Evolutionary conservation across 2,113 vertebrate genomes (phyloP).

Genomic region (rabbit (Oryctolagus cuniculus)): DNA sequence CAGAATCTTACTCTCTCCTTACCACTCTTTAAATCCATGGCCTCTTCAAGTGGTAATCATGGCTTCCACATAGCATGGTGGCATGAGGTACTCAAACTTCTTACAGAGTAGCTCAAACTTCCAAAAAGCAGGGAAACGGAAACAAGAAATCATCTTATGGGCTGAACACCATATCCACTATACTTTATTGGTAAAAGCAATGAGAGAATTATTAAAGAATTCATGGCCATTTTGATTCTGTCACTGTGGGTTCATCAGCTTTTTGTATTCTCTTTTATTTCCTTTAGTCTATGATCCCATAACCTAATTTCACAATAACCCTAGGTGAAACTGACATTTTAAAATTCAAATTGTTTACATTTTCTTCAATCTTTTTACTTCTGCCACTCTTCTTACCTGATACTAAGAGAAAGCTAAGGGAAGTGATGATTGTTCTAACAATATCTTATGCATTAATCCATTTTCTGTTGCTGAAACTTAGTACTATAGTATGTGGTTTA

Average conservation of each 20-base stretch:
- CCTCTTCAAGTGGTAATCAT: background rate
- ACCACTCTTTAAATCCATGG: too few relatives aligned
- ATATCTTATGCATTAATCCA: too few relatives aligned
- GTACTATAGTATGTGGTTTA: too few relatives aligned
- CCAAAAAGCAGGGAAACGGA: background rate
- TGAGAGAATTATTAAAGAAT: background rate
- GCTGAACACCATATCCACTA: background rate
- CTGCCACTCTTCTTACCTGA: background rate
- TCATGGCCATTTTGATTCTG: background rate
- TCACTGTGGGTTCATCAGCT: background rate
- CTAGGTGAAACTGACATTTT: background rate
- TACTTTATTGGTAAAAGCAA: background rate
- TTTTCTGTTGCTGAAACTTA: too few relatives aligned
- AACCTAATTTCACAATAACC: background rate
- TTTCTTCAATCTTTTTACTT: slow-evolving; percentile 1
- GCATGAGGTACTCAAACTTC: background rate
- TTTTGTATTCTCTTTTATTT: background rate
- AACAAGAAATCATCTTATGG: background rate
- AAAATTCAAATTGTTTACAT: background rate
- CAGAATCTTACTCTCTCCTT: background rate
- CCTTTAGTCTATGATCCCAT: background rate
- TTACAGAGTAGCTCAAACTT: background rate
- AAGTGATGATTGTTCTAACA: background rate
- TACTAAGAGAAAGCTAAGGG: background rate
- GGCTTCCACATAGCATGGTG: background rate